phyloP scores from a whole-genome alignment of 2,113 vertebrate genomes.

The Tichodroma muraria region DNA sequence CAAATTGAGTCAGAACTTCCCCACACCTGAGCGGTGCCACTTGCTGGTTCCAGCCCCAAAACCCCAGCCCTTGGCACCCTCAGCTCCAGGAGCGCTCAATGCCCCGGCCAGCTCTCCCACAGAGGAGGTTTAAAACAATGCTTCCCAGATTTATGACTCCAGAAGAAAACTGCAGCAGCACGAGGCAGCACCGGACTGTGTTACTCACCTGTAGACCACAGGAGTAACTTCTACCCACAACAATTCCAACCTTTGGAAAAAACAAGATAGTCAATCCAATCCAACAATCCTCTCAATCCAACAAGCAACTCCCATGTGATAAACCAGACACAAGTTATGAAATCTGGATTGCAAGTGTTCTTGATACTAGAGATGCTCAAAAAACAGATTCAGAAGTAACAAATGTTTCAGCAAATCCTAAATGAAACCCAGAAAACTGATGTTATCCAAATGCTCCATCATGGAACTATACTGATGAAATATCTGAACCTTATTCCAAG shows the following conservation, averaged over 20 bases:
- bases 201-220: background rate
- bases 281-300: background rate
- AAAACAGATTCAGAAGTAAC: background rate
- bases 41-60: background rate
- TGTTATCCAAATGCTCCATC: background rate
- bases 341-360: background rate
- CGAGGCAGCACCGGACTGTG: background rate
- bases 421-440: background rate
- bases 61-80: background rate
- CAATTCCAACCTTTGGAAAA: background rate
- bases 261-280: background rate
- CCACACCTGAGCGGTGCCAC: background rate
- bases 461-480: background rate
- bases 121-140: background rate
- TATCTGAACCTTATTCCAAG: background rate
- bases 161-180: background rate
- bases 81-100: background rate
- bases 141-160: background rate
- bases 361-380: background rate
- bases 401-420: background rate
- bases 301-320: background rate
- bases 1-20: background rate
- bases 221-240: background rate
- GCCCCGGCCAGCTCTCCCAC: background rate
- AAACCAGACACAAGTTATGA: accelerated